These are phyloP conservation scores for Aphelenchoides bicaudatus DNA, from an alignment of 2,888 invertebrate genomes.

Conservation along the genomic window DNA sequence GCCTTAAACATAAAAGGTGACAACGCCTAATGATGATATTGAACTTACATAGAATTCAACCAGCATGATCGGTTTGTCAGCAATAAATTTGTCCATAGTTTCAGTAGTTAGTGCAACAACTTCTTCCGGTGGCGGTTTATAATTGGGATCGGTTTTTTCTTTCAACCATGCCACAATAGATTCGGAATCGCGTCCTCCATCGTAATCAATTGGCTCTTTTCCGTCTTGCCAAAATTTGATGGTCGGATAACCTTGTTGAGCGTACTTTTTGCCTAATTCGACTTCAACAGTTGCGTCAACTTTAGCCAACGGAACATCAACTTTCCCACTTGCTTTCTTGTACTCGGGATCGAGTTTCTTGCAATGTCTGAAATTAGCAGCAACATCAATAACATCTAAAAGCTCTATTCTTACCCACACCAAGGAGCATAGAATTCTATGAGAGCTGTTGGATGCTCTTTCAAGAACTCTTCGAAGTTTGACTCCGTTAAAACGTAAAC, in stretches of 20 bases:
- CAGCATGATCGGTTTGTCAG: conserved; percentile 63
- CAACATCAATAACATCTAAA: conserved; percentile 15
- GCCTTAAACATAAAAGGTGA: too few relatives aligned
- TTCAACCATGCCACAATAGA: conserved; percentile 65
- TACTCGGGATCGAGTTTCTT: conserved; percentile 64
- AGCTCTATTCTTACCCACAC: conserved; percentile 55
- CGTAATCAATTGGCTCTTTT: conserved; percentile 64
- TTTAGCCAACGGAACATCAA: conserved; percentile 51
- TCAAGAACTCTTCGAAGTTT: conserved; percentile 58
- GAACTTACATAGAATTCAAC: too few relatives aligned
- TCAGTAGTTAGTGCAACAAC: conserved; percentile 64
- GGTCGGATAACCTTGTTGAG: conserved; percentile 66
- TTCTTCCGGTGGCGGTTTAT: conserved; percentile 66
- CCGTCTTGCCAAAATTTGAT: conserved; percentile 66
- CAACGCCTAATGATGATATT: too few relatives aligned
- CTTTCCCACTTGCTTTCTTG: conserved; percentile 64
- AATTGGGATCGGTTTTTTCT: conserved; percentile 64
- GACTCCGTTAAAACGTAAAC: conserved; percentile 51
- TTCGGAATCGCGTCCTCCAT: conserved; percentile 63
- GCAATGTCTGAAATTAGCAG: conserved; percentile 65
- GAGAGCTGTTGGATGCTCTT: conserved; percentile 62
- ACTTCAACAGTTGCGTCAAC: conserved; percentile 65
- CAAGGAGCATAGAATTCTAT: conserved; percentile 69
- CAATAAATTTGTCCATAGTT: conserved; percentile 64
- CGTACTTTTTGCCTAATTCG: conserved; percentile 65